Evolutionary conservation across 1,140 invertebrate genomes (phyloP), one percentile per base, ranked within the genome.

Genomic region (Papilio polyxenes): DNA sequence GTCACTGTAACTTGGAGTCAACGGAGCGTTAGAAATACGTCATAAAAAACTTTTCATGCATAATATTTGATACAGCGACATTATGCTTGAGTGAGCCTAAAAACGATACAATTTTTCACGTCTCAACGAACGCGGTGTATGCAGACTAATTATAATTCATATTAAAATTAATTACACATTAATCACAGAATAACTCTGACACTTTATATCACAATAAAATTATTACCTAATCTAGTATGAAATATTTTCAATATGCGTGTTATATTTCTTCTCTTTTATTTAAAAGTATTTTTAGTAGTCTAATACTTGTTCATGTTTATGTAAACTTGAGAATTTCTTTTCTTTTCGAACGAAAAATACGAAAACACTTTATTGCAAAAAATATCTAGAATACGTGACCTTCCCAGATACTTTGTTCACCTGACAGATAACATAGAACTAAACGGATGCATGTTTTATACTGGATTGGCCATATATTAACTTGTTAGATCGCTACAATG

Each of bases 71-170:
- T 51, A 53, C 49, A 31, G 75, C 10, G 10, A 75, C 75, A 49
- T 56, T 15, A 77, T 56, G 75, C 75, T 77, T 23, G 10, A 53
- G 10, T 53, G 75, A 77, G 49, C 48, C 49, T 77, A 56, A 77
- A 77, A 77, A 77, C 48, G 44, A 77, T 77, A 77, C 48, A 77
- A 53, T 77, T 75, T n/a, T 75, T 77, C 75, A 77, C 11, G 75
- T 8, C 6, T 77, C 44, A 49, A 56, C 31, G 65, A 72, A 37
- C 65, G 17, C 31, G 11, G 65, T 37, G 65, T 72, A 72, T 72
- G 31, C 65, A 15, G 7, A 62, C 59, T 40, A 75, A 75, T 75
- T 75, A 49, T 75, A 75, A 44, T 72, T 72, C 65, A 13, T 72
- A 37, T 72, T 72, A 72, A 72, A 40, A 72, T 72, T 72, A 72